These are phyloP conservation scores for Andrena trimmerana DNA, from an alignment of 2,888 invertebrate species.

Conservation along the genomic window DNA sequence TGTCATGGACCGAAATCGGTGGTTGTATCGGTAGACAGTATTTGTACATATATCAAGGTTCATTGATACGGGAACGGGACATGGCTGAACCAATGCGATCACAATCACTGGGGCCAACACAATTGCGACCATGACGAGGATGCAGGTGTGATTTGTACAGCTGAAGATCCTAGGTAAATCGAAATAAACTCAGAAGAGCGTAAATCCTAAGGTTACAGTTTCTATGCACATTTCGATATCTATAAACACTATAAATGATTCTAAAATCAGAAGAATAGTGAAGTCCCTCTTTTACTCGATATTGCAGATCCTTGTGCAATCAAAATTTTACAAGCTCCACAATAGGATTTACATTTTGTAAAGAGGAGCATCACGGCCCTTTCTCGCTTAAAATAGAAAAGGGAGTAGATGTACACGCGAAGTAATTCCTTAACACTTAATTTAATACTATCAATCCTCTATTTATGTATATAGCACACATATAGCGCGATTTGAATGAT, in stretches of 20 bases:
- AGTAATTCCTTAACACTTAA: neutral
- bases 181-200: slow-evolving; percentile 1
- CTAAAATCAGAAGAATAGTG: neutral
- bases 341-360: neutral
- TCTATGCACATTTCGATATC: neutral
- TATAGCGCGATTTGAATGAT: neutral
- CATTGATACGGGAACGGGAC: slow-evolving; percentile 90
- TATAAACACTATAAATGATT: neutral
- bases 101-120: slow-evolving; percentile 89
- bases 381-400: neutral
- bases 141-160: slow-evolving; percentile 87
- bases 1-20: too few species aligned
- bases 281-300: too few species aligned
- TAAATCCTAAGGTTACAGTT: slow-evolving; percentile 22
- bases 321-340: neutral
- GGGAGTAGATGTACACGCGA: neutral
- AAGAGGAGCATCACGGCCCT: neutral
- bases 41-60: slow-evolving; percentile 75
- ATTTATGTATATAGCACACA: neutral
- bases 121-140: slow-evolving; percentile 92
- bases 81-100: slow-evolving; percentile 88
- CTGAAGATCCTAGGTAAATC: slow-evolving; percentile 66
- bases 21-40: too few species aligned
- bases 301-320: neutral
- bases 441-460: too few species aligned